phyloP scores from a whole-genome alignment of 2,113 vertebrate genomes.

The Gnathochromis pfefferi region DNA sequence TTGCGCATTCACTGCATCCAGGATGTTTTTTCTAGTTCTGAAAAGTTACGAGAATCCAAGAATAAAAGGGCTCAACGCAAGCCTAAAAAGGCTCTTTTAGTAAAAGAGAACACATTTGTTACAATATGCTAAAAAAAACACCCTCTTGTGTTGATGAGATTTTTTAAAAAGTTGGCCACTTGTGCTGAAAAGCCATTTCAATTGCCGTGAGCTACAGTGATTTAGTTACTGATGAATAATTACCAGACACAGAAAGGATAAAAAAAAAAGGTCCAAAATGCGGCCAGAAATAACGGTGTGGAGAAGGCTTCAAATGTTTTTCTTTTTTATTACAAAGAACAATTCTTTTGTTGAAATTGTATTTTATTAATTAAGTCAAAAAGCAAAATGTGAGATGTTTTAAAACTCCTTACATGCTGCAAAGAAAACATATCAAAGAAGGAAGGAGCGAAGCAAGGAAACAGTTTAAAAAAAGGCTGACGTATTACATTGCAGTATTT shows the following conservation, averaged over 20 bases:
- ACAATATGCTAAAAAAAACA: neutral
- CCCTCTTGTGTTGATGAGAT: neutral
- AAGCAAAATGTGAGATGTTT: neutral
- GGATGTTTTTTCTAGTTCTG: neutral
- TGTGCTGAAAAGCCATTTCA: neutral
- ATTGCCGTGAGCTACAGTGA: neutral
- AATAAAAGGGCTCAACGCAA: neutral
- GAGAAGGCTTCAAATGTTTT: neutral
- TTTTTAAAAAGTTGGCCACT: neutral
- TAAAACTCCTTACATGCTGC: neutral
- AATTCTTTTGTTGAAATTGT: neutral
- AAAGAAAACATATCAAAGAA: neutral
- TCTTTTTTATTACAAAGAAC: neutral
- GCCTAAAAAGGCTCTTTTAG: neutral
- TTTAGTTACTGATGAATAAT: neutral
- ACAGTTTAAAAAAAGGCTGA: neutral
- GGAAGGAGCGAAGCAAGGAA: neutral
- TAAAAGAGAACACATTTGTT: neutral
- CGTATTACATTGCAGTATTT: neutral
- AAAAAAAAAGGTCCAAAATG: neutral
- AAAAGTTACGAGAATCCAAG: neutral
- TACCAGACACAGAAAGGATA: neutral
- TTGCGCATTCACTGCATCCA: neutral
- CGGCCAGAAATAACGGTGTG: neutral
- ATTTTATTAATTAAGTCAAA: neutral